Evolutionary conservation across 1,140 invertebrate genomes (phyloP), one percentile per base, ranked within the genome.

Genomic region (Drosophila elegans): DNA sequence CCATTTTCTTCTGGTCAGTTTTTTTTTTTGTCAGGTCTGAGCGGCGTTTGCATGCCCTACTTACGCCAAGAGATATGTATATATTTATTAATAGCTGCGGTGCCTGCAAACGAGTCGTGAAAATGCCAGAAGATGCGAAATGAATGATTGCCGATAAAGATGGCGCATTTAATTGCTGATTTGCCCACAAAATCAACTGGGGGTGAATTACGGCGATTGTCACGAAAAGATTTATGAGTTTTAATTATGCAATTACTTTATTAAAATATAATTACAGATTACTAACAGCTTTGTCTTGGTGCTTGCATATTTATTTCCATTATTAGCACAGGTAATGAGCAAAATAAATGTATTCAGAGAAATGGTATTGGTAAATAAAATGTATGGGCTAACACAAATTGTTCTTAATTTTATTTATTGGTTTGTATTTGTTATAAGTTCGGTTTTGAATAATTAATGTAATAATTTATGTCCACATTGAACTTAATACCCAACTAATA

Each of bases 11-110:
- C 34, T 48, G 51, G 21, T 9, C 27, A 13, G 11, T 55, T 45
- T 38, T 66, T 53, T 66, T 80, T 75, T 25, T 48, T 74, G 60
- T 78, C 67, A 66, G 64, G 44, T 68, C 76, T 67, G 61, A 72
- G 61, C 69, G 64, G 49, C 61, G 54, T 78, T 85, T 86, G 67
- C 83, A 78, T 85, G 82, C 78, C 82, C 82, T 85, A 86, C 83
- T 85, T 86, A 49, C 21, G 29, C 7, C 32, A 44, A 39, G 51
- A 56, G 44, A 71, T 55, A 69, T 49, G 41, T 57, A 71, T 49
- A 57, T 57, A 57, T 10, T 46, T 80, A 82, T 82, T 68, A 67
- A 85, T 86, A 86, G 54, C 54, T 13, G 13, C 25, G 27, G 41
- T 67, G 62, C 45, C 53, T 42, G 34, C 73, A 39, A 67, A 54